Evolutionary conservation across 2,113 vertebrate genomes (phyloP), one percentile per base, ranked within the genome.

Genomic region (Dipodomys merriami): DNA sequence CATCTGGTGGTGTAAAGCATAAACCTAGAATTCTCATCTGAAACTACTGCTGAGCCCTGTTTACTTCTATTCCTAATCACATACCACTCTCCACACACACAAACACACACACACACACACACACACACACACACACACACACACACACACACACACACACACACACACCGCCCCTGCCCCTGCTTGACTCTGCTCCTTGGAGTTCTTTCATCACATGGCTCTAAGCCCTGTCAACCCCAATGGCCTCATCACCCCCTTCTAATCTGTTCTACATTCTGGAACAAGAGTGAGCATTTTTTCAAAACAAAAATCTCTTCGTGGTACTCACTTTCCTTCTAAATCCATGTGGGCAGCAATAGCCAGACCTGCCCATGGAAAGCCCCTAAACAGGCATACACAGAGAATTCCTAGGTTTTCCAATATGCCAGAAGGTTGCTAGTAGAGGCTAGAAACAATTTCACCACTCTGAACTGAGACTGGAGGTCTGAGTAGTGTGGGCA

Each of bases 311-410:
- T 33, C 69, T 93, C 15, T 79, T 86, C 49, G 25, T 79, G 62
- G 64, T 81, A 68, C 29, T 57, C 65, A 73, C 25, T 30, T 18
- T 85, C 35, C 94, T 87, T 90, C 46, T n/a, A 90, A 94, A 94
- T 33, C 15, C 76, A 23, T 60, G 18, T 92, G 76, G 33, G 72
- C 49, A 67, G 69, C 9, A 35, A 83, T 25, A 92, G 64, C 13
- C 27, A 86, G 67, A 7, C 23, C 30, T 91, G 81, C 76, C 27
- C 8, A 25, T 33, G 49, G 69, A 87, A 88, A 94, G 64, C 7
- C 60, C 86, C 78, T 71, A 69, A n/a, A 69, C 23, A 74, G 65
- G 44, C 39, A 65, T 73, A 83, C 85, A 79, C 69, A 91, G 30
- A 57, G 72, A 92, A 90, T 88, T 60, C 74, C 60, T 53, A 79